Conservation (phyloP, 2,113 vertebrate genomes). For the Natator depressus region DNA sequence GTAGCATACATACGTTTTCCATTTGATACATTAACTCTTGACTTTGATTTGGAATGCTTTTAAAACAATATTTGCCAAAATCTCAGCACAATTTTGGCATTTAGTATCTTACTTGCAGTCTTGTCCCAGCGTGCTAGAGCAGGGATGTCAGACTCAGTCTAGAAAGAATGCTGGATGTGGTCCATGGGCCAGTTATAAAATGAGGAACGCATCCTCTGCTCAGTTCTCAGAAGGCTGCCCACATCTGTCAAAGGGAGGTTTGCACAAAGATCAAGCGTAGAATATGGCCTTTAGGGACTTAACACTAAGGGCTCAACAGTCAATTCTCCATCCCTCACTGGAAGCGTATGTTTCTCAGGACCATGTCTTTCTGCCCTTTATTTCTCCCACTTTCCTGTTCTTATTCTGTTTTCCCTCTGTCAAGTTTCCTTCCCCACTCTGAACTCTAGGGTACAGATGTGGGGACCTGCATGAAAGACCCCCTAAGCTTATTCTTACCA, state of each 20-base stretch:
- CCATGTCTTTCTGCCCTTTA: background rate
- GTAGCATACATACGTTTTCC: background rate
- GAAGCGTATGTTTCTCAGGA: background rate
- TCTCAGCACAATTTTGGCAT: background rate
- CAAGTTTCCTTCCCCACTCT: too few species aligned
- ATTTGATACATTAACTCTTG: background rate
- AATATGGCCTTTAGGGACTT: too few species aligned
- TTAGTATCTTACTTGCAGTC: background rate
- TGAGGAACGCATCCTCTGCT: background rate
- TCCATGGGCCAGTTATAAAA: background rate
- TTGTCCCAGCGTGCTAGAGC: background rate
- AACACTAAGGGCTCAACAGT: background rate
- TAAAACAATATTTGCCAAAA: background rate
- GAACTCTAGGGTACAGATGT: too few species aligned
- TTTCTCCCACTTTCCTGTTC: background rate
- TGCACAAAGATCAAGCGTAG: background rate
- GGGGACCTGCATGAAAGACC: too few species aligned
- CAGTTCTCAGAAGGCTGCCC: background rate
- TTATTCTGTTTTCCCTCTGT: background rate
- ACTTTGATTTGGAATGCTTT: background rate
- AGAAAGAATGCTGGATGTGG: background rate
- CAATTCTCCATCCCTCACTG: background rate
- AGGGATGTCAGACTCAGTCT: background rate
- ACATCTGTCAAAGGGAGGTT: background rate
- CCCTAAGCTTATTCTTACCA: too few species aligned